Evolutionary conservation across 2,888 invertebrate genomes (phyloP), one percentile per base, ranked within the genome.

Genomic region (Drosophila conformis): DNA sequence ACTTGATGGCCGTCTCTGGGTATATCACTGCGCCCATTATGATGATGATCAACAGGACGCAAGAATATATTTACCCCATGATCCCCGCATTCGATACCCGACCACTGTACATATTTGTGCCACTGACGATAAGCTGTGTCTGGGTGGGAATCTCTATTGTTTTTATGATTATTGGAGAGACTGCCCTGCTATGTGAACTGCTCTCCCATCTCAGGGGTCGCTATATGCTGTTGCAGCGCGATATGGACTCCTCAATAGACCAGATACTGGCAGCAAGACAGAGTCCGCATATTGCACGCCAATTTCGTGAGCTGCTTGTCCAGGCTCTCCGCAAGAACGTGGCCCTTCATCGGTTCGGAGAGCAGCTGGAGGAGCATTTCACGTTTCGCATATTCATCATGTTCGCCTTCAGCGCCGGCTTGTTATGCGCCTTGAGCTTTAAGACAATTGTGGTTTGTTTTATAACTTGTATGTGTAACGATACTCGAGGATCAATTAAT

Each of bases 141-240:
- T 92, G 90, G 87, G 69, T 85, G 0, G 91, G 86, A 4, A 6
- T 80, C 0, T 69, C 75, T 33, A 81, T 88, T 0, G 82, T 69
- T n/a, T 65, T 84, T 2, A 73, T 86, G 66, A 68, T 80, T 0
- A 81, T 91, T 31, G 91, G 90, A 0, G 92, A 92, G 31, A 73
- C 80, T 4, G 85, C 78, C 36, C 60, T 86, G 25, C 35, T 92
- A 25, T 83, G 88, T 4, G 80, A 78, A 18, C 54, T 87, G 25
- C 76, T 90, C 52, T 68, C 87, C 31, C 91, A 92, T 64, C 64
- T 92, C 1, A 90, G 87, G 61, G 87, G 79, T 7, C 91, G 89
- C 4, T 92, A 90, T 46, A 4, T 71, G 4, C 29, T 92, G 31
- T 63, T 92, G 2, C 76, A 83, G 4, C 71, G 83, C 1, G 83